Base-by-base conservation (phyloP, 2,113 vertebrate species). In the Tor tambroides region DNA sequence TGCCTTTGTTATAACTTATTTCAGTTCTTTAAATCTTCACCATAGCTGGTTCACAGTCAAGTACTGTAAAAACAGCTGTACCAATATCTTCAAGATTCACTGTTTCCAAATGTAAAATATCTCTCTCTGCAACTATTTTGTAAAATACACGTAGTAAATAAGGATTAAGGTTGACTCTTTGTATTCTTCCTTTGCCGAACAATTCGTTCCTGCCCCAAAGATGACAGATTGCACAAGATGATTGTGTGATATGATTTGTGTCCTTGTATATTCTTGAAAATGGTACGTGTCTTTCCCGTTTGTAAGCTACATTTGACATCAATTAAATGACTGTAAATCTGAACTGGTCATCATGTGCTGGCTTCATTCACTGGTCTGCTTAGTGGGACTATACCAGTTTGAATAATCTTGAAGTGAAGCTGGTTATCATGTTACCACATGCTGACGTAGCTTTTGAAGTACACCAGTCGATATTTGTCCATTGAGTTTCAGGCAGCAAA, bases 221-320 rank as follows among this genome's bases (percentile, higher is more conserved):
- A 95, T 93, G 91, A 94, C 91, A 93, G 94, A 51, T 94, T 95
- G 94, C 95, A 95, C 94, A 96, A 94, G 91, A 93, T 90, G 92
- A 90, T 95, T 93, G 95, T 96, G 96, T 97, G 93, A 83, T 41
- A 94, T 94, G 95, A 96, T 95, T 95, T 96, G 96, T 97, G 95
- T 97, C 95, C 89, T 88, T 98, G 96, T 97, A 97, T 96, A 96
- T 96, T 96, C 95, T 97, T 97, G 96, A 94, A 93, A 97, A 96
- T 97, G 96, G 96, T 96, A 96, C 96, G 94, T 96, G 96, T 97
- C 95, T 94, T 96, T 96, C 95, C 95, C 96, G 94, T 98, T 98
- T 98, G 96, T 97, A 98, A 97, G 97, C 95, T 96, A 96, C 95
- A 95, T 96, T 97, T 97, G 96, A 96, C 96, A 96, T 97, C 95